phyloP scores from a whole-genome alignment of 2,113 vertebrate species.

The Dermatemys mawii region DNA sequence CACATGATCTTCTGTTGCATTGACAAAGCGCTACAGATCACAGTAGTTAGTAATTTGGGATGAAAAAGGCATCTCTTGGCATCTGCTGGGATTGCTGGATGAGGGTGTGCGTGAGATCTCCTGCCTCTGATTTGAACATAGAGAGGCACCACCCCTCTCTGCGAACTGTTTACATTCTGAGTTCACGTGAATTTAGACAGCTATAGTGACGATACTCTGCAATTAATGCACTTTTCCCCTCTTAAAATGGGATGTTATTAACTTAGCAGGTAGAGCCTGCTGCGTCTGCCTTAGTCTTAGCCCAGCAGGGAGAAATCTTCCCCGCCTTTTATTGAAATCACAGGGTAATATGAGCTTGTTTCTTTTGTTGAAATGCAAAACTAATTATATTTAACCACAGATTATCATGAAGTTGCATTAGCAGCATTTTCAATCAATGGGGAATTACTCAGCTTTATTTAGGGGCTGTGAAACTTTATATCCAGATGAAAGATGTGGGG shows the following conservation, averaged over 20 bases:
- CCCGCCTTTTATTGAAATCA: constrained; percentile 41
- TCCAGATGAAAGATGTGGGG: constrained; percentile 42
- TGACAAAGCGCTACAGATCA: rapidly evolving
- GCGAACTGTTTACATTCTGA: neutral
- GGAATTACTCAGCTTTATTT: constrained; percentile 61
- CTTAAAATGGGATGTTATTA: constrained; percentile 22
- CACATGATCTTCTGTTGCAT: rapidly evolving
- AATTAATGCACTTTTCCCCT: neutral
- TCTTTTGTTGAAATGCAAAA: constrained; percentile 72
- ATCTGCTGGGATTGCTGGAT: neutral
- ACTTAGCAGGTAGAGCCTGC: constrained; percentile 44
- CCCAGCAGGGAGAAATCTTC: constrained; percentile 48
- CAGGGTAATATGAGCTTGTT: constrained; percentile 57
- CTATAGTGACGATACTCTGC: neutral
- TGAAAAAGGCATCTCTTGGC: rapidly evolving
- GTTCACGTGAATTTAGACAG: neutral
- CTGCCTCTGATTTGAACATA: neutral
- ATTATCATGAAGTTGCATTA: constrained; percentile 65
- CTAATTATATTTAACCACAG: constrained; percentile 71
- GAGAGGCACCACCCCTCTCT: neutral
- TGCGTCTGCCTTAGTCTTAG: constrained; percentile 30
- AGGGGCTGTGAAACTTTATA: constrained; percentile 47
- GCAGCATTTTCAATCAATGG: constrained; percentile 60
- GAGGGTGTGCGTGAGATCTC: rapidly evolving
- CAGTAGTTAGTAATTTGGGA: rapidly evolving